Conservation (phyloP, 2,888 invertebrate species). For the Polyploca ridens region DNA sequence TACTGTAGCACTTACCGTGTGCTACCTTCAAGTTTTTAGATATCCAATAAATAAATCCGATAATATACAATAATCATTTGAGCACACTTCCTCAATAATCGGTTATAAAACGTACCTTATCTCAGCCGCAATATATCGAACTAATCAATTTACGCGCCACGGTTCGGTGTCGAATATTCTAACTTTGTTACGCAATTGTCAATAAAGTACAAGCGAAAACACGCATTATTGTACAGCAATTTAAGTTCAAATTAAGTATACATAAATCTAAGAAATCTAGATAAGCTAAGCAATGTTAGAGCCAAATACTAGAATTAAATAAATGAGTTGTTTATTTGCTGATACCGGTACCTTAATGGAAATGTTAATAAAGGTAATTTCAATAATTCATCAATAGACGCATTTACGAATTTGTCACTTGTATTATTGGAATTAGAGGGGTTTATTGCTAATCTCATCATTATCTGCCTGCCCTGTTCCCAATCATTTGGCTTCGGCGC, state of each 20-base stretch:
- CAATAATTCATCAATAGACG: background rate
- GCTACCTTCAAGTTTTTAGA: background rate
- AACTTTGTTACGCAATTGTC: slow-evolving; percentile 10
- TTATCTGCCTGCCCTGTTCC: no score
- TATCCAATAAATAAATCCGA: background rate
- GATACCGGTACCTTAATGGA: slow-evolving; percentile 5
- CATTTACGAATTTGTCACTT: slow-evolving; percentile 6
- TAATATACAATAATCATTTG: background rate
- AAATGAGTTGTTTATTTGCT: slow-evolving; percentile 10
- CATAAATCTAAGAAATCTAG: background rate
- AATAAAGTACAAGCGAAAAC: background rate
- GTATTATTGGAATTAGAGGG: background rate
- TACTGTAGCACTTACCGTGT: background rate
- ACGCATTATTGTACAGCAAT: background rate
- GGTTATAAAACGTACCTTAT: slow-evolving; percentile 14
- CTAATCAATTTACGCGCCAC: slow-evolving; percentile 14
- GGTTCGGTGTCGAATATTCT: background rate
- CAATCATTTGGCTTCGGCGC: no score
- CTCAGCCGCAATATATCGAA: slow-evolving; percentile 10
- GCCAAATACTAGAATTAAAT: background rate
- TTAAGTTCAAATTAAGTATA: slow-evolving; percentile 1
- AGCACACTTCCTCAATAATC: slow-evolving; percentile 9
- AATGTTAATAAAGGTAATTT: slow-evolving; percentile 9
- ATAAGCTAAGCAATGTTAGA: slow-evolving; percentile 8
- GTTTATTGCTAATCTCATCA: background rate